Evolutionary conservation across 2,888 invertebrate genomes (phyloP).

Genomic region (Epistrophe eligans): DNA sequence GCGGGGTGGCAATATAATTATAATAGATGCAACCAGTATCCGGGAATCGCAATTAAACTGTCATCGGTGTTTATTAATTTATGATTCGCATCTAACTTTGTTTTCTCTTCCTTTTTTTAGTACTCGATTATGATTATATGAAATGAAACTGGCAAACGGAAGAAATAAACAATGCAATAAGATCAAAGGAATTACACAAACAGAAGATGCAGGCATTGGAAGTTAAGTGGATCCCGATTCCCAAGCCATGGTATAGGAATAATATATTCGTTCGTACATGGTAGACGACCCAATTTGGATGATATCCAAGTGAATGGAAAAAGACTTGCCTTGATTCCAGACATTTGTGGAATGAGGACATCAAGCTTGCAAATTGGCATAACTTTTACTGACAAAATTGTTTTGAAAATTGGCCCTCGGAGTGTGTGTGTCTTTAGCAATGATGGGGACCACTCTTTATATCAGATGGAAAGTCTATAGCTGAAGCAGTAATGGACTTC

Average conservation of each 20-base stretch:
- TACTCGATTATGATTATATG: neutral
- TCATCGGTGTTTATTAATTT: constrained; percentile 63
- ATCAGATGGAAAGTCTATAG: constrained; percentile 53
- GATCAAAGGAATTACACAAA: constrained; percentile 49
- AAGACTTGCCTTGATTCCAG: constrained; percentile 41
- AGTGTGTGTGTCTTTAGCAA: constrained; percentile 2
- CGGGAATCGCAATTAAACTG: constrained; percentile 65
- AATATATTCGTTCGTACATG: neutral
- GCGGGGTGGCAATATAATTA: neutral
- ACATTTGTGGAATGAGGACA: constrained; percentile 31
- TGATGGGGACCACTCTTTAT: constrained; percentile 37
- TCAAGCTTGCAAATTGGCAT: constrained; percentile 48
- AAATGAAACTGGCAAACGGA: constrained; percentile 21
- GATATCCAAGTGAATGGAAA: constrained; percentile 47
- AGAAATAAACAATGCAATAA: constrained; percentile 55
- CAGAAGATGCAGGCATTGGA: neutral
- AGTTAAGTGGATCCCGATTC: constrained; percentile 34
- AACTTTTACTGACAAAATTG: constrained; percentile 40
- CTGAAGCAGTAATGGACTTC: constrained; percentile 38
- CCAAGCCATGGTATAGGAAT: neutral
- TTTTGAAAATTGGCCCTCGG: constrained; percentile 16
- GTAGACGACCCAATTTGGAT: constrained; percentile 62
- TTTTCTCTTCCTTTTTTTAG: constrained; percentile 6
- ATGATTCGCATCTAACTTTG: constrained; percentile 53
- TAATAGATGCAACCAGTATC: constrained; percentile 35